Conservation (phyloP, 2,113 vertebrate genomes). For the Oenanthe oenanthe region DNA sequence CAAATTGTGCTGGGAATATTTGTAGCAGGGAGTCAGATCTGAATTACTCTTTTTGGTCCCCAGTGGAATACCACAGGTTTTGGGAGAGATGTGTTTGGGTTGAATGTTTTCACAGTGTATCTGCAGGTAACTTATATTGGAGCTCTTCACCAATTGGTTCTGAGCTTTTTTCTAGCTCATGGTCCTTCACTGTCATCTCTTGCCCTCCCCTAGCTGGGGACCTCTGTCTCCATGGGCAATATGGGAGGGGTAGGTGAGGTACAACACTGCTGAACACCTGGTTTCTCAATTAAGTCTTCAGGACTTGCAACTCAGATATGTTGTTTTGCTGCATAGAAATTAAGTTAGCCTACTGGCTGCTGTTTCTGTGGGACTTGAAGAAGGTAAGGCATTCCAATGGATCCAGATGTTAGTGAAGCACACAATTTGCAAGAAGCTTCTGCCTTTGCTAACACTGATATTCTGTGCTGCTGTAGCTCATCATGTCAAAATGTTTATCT, state of each 20-base stretch:
- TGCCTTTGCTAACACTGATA: background rate
- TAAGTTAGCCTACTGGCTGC: background rate
- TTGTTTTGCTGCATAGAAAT: background rate
- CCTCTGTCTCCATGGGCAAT: accelerated
- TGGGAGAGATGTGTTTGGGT: background rate
- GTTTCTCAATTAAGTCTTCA: background rate
- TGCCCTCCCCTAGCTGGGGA: background rate
- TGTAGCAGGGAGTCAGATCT: background rate
- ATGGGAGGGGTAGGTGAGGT: background rate
- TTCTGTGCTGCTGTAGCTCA: background rate
- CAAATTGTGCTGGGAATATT: background rate
- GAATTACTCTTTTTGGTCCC: background rate
- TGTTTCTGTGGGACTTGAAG: background rate
- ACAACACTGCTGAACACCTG: background rate
- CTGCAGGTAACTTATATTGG: background rate
- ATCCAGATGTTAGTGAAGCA: background rate
- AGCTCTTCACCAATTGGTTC: background rate
- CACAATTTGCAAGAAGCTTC: background rate
- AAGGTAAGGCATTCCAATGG: background rate
- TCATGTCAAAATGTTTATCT: background rate
- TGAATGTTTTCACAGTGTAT: background rate
- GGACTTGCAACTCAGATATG: background rate
- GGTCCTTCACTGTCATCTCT: background rate
- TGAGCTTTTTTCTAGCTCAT: background rate
- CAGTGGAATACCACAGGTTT: background rate